Conservation (phyloP, 2,888 invertebrate genomes). For the Tinea semifulvella region DNA sequence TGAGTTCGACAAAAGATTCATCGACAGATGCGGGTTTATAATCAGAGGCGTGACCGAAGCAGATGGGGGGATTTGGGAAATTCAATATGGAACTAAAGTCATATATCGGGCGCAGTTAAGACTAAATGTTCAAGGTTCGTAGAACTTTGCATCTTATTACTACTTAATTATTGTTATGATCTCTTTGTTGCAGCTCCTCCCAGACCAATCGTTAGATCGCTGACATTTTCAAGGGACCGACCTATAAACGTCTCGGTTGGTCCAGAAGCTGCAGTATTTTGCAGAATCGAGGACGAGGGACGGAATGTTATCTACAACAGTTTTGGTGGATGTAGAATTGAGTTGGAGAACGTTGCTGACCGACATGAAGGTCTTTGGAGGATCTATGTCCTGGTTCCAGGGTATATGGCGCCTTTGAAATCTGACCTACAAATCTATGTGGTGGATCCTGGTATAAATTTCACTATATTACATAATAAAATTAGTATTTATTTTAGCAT, state of each 20-base stretch:
- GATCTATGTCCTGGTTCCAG: conserved; percentile 30
- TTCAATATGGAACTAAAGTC: conserved; percentile 34
- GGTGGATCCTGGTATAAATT: conserved; percentile 27
- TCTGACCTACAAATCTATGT: conserved; percentile 28
- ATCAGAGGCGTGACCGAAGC: conserved; percentile 24
- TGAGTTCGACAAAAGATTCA: conserved; percentile 1
- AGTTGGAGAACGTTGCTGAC: conserved; percentile 28
- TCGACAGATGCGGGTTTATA: conserved; percentile 33
- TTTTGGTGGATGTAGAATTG: conserved; percentile 40
- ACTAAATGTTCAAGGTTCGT: conserved; percentile 36
- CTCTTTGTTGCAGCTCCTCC: conserved; percentile 14
- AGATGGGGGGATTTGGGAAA: conserved; percentile 37
- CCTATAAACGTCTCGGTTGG: conserved; percentile 31
- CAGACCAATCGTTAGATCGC: conserved; percentile 8
- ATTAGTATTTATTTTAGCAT: too few species aligned
- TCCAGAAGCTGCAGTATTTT: conserved; percentile 39
- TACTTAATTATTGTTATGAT: background rate
- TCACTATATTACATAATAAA: too few species aligned
- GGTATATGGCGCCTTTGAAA: conserved; percentile 30
- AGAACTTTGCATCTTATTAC: background rate
- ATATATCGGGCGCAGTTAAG: conserved; percentile 30
- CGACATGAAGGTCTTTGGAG: conserved; percentile 40
- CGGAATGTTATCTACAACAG: conserved; percentile 30
- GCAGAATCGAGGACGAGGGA: conserved; percentile 30
- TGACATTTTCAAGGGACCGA: conserved; percentile 23